A percentile compares a stretch with the other conserved stretches of the same genome.
These are phyloP conservation scores for Leptopterna dolabrata DNA, from an alignment of 2,888 invertebrate genomes.

Conservation along the genomic window DNA sequence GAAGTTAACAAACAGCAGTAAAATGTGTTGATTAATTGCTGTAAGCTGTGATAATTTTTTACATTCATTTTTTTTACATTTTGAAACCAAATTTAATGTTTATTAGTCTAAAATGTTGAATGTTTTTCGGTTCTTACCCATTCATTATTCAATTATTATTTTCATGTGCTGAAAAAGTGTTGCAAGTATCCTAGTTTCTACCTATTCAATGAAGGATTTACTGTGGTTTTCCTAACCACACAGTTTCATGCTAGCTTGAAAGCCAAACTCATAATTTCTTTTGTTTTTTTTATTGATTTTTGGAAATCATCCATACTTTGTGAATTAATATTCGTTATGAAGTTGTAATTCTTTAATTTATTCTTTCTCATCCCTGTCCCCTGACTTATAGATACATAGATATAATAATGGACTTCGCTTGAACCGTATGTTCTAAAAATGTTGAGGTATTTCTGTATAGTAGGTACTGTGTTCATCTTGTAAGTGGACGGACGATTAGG, in stretches of 20 bases:
- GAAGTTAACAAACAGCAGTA: constrained; percentile 17
- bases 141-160: constrained; percentile 8
- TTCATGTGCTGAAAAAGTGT: background rate
- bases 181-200: background rate
- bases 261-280: background rate
- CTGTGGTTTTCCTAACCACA: background rate
- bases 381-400: no score
- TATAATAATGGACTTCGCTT: no score
- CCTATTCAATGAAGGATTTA: background rate
- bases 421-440: no score
- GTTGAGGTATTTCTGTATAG: no score
- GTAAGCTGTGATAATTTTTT: constrained; percentile 50
- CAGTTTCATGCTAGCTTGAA: background rate
- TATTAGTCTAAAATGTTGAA: background rate
- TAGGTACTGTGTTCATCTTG: no score
- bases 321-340: constrained; percentile 47
- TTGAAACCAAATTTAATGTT: constrained; percentile 34
- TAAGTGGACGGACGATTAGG: no score
- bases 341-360: constrained; percentile 11
- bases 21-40: constrained; percentile 33
- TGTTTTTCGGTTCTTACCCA: constrained; percentile 8
- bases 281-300: constrained; percentile 4
- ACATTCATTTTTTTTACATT: constrained; percentile 36
- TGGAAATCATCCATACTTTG: constrained; percentile 44
- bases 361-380: background rate